These are phyloP conservation scores for Polymixis lichenea DNA, from an alignment of 2,888 invertebrate species.

Conservation along the genomic window DNA sequence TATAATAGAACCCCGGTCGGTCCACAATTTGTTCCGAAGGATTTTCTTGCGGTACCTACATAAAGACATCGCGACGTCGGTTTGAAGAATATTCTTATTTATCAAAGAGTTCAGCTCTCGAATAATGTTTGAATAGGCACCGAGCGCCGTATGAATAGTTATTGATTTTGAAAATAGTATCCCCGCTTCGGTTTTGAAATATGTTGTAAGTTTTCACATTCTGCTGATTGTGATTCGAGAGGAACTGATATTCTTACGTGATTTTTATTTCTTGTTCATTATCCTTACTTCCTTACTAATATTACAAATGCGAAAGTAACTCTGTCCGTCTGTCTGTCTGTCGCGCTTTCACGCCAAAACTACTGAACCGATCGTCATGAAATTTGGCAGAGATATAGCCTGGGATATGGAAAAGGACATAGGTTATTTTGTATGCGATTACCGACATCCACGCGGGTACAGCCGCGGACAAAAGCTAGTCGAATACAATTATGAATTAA, in stretches of 20 bases:
- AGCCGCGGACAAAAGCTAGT: no score
- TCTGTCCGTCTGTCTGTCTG: no score
- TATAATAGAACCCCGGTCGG: conserved; percentile 57
- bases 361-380: no score
- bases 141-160: conserved; percentile 73
- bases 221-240: conserved; percentile 39
- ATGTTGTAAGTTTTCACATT: conserved; percentile 48
- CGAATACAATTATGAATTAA: conserved; percentile 5
- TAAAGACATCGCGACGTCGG: conserved; percentile 69
- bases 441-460: no score
- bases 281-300: no score
- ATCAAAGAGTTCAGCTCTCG: conserved; percentile 73
- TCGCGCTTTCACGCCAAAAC: no score
- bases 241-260: conserved; percentile 24
- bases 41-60: conserved; percentile 64
- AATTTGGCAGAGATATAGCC: no score
- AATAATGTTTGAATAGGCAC: conserved; percentile 74
- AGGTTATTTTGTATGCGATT: no score
- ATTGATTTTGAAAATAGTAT: conserved; percentile 74
- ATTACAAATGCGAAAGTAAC: no score
- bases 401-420: no score
- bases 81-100: conserved; percentile 78
- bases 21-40: conserved; percentile 65
- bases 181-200: conserved; percentile 49
- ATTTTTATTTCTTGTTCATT: conserved; percentile 26